phyloP scores from a whole-genome alignment of 2,113 vertebrate genomes.

The Alexandromys fortis region DNA sequence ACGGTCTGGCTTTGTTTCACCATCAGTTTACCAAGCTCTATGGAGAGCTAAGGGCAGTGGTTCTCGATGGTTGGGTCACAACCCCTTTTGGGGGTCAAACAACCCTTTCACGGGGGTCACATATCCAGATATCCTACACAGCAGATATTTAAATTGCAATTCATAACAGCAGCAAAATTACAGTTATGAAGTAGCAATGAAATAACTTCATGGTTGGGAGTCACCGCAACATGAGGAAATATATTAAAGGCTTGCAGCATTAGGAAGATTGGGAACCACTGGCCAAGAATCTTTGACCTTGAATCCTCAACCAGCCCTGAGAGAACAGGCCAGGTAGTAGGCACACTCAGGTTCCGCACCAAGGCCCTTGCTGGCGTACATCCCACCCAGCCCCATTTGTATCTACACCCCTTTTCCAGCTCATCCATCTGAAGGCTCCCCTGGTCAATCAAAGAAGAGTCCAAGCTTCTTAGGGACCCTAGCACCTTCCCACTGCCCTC shows the following conservation, averaged over 20 bases:
- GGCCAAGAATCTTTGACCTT: neutral
- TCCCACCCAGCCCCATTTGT: neutral
- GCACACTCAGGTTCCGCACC: neutral
- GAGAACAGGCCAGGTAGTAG: neutral
- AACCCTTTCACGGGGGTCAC: neutral
- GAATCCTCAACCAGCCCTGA: neutral
- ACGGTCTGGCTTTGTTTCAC: neutral
- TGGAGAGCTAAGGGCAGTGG: neutral
- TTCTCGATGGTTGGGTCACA: neutral
- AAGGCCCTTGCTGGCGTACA: neutral
- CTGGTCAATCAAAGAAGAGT: neutral
- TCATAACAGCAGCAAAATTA: neutral
- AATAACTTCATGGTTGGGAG: neutral
- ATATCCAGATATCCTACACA: neutral
- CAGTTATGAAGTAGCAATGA: neutral
- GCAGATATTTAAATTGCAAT: neutral
- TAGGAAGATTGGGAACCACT: neutral
- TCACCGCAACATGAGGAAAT: neutral
- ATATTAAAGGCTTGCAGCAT: too few relatives aligned
- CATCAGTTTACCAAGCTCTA: too few relatives aligned
- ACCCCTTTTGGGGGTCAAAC: neutral
- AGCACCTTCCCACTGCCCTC: neutral
- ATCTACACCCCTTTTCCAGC: neutral
- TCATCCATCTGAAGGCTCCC: neutral
- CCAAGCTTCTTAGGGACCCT: neutral